Evolutionary conservation across 2,888 invertebrate species (phyloP).

Genomic region (Blastobasis lacticolella): DNA sequence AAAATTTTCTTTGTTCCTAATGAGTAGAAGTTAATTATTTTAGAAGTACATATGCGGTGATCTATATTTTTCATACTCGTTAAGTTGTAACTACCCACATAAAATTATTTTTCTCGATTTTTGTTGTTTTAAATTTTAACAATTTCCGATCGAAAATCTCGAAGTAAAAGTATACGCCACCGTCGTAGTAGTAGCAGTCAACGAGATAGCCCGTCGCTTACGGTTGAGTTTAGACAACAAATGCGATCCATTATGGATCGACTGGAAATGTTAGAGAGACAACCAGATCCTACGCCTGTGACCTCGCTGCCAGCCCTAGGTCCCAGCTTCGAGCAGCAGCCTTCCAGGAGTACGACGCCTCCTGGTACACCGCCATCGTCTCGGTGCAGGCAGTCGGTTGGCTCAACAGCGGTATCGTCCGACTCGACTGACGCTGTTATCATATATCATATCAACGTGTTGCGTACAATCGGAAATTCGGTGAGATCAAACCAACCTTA

Average conservation of each 20-base stretch:
- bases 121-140: not conserved
- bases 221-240: not conserved
- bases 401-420: not conserved
- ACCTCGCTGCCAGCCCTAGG: not conserved
- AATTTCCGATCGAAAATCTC: not conserved
- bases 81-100: not conserved
- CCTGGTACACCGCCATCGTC: not conserved
- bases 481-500: not conserved
- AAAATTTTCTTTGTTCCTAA: not conserved
- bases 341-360: not conserved
- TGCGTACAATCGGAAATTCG: not conserved
- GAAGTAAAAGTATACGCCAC: not conserved
- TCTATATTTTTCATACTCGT: not conserved
- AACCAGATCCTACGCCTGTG: not conserved
- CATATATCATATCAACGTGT: no score
- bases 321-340: not conserved
- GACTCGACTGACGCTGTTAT: not conserved
- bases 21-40: not conserved
- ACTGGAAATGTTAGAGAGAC: not conserved
- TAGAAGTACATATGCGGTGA: not conserved
- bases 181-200: not conserved
- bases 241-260: not conserved
- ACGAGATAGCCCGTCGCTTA: not conserved
- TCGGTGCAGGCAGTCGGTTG: not conserved
- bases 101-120: not conserved